These are phyloP conservation scores for Apistogramma diplotaenia DNA, from an alignment of 2,113 vertebrate genomes.

Conservation along the genomic window DNA sequence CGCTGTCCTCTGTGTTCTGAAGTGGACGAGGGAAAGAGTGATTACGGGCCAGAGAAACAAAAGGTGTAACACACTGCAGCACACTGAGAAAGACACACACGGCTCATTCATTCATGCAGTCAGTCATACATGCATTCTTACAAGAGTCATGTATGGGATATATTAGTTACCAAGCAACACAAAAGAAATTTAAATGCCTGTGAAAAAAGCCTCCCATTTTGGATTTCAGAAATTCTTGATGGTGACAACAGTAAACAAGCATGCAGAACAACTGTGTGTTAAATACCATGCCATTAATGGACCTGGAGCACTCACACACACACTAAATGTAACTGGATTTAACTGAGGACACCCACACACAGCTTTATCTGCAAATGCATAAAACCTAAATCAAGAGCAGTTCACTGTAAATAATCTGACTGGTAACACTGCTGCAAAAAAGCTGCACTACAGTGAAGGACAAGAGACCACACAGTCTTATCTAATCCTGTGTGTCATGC, in stretches of 20 bases:
- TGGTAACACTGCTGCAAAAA: background rate
- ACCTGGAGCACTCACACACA: background rate
- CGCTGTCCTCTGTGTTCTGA: constrained; percentile 96
- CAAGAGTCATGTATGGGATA: background rate
- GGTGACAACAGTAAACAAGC: background rate
- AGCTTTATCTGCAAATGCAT: background rate
- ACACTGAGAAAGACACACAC: background rate
- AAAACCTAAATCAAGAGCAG: background rate
- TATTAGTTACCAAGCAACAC: background rate
- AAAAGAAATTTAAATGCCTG: background rate
- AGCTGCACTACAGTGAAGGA: constrained; percentile 1
- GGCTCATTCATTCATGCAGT: constrained; percentile 1
- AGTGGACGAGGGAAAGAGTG: background rate
- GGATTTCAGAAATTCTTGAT: background rate
- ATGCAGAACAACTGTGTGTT: constrained; percentile 29
- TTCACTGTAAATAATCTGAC: background rate
- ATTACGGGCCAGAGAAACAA: background rate
- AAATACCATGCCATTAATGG: constrained; percentile 8
- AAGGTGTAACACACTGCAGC: background rate
- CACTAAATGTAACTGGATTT: constrained; percentile 1
- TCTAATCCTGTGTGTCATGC: constrained; percentile 34
- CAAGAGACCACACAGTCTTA: background rate
- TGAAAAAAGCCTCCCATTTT: background rate
- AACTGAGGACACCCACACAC: background rate
- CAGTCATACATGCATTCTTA: background rate